Base-by-base conservation (phyloP, 2,888 invertebrate genomes). In the Drosophila austrosaltans region DNA sequence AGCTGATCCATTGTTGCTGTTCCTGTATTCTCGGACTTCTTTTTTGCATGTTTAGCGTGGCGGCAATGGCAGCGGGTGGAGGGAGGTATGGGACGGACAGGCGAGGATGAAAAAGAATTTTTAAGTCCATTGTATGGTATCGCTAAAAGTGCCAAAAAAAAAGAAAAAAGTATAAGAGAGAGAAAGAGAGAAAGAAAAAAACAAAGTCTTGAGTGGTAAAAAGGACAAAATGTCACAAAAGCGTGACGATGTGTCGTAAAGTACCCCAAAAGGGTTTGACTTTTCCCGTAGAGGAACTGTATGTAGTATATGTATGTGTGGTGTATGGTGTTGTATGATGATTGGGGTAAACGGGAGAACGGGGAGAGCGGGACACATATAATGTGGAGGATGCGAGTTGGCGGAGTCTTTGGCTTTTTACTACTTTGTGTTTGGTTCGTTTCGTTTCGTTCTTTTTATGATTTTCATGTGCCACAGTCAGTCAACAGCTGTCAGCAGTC, bases 201-300 rank as follows among this genome's bases (percentile, higher is more conserved):
- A 44, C 57, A 36, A 72, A 72, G 73, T 72, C 75, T 78, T 77
- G 73, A 81, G 83, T 79, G 81, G 75, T 68, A 68, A 77, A 85
- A 86, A 84, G 84, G 89, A 89, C 89, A 82, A 84, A 82, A 84
- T 81, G 81, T 86, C 87, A 89, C 87, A 89, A 90, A 90, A 86
- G 87, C 90, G 89, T 90, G 90, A 90, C 90, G 89, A 89, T 79
- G 86, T 89, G 90, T 90, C 90, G 86, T 89, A 88, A 90, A 90
- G 79, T 89, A 81, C 66, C 78, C 72, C 73, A 78, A 77, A 69
- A 68, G 76, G 72, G 48, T 48, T 48, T 48, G 48, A 48, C 48
- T 48, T 25, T 48, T 25, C 16, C 48, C 48, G 25, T 75, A 53
- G 57, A 30, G 63, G 25, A 67, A 10, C 57, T 40, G 66, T 48